phyloP scores from a whole-genome alignment of 2,888 invertebrate genomes.

The Steinernema scapterisci region DNA sequence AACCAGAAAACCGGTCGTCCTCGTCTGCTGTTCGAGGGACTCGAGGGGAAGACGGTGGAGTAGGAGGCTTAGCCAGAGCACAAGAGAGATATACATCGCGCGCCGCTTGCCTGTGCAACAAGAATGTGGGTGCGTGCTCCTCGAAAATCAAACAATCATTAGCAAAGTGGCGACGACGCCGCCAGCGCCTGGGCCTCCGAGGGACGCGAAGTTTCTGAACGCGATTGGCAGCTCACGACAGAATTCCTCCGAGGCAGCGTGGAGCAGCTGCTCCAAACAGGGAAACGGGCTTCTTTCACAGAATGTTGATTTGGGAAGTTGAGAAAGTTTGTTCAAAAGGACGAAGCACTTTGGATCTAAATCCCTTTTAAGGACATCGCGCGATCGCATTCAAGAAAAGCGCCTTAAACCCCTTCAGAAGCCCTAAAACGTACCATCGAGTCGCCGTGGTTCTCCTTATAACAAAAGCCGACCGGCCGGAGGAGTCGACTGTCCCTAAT shows the following conservation, averaged over 20 bases:
- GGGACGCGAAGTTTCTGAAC: not conserved
- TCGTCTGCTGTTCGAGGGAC: not conserved
- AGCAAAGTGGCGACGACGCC: not conserved
- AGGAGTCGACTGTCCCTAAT: not conserved
- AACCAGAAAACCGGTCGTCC: slow-evolving; percentile 18
- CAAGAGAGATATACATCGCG: slow-evolving; percentile 20
- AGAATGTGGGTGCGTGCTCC: slow-evolving; percentile 29
- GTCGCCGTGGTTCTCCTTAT: not conserved
- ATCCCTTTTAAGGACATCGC: no score
- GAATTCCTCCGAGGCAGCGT: not conserved
- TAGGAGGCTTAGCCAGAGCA: slow-evolving; percentile 21
- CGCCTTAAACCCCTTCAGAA: no score
- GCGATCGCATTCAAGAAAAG: no score
- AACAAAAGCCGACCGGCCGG: not conserved
- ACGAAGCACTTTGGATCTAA: no score
- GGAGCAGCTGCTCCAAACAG: not conserved
- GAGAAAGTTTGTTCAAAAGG: no score
- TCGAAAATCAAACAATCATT: slow-evolving; percentile 30
- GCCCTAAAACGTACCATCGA: not conserved
- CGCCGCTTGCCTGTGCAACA: slow-evolving; percentile 21
- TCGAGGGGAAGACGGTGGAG: not conserved
- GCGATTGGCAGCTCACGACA: not conserved
- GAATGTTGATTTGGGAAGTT: not conserved
- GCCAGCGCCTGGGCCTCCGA: not conserved
- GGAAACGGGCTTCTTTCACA: not conserved